Evolutionary conservation across 2,113 vertebrate genomes (phyloP).

Genomic region (Bambusicola thoracicus): DNA sequence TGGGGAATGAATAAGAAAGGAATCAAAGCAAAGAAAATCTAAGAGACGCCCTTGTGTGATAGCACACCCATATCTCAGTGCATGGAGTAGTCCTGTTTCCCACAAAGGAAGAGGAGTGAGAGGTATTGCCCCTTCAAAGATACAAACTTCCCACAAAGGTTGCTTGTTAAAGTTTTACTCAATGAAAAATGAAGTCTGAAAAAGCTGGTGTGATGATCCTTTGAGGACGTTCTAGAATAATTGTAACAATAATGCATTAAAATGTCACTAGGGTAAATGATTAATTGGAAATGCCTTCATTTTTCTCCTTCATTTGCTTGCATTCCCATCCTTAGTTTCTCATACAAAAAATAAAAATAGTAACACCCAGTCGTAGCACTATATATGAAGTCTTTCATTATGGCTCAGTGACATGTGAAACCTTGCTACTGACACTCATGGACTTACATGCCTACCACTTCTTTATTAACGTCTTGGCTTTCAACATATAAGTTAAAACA

Average conservation of each 20-base stretch:
- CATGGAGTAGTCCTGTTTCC: background rate
- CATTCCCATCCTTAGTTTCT: constrained; percentile 41
- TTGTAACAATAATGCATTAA: constrained; percentile 84
- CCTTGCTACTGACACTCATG: constrained; percentile 72
- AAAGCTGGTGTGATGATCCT: constrained; percentile 66
- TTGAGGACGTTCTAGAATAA: constrained; percentile 77
- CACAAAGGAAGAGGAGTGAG: background rate
- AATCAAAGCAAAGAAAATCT: background rate
- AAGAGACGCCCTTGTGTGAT: background rate
- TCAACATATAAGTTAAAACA: constrained; percentile 64
- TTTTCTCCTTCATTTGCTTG: constrained; percentile 75
- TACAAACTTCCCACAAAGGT: constrained; percentile 3
- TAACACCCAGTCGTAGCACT: background rate
- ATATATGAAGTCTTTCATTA: constrained; percentile 69
- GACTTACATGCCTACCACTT: constrained; percentile 66
- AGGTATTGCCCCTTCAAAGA: background rate
- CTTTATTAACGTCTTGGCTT: constrained; percentile 76
- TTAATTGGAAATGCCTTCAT: constrained; percentile 82
- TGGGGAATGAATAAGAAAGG: background rate
- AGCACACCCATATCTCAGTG: background rate
- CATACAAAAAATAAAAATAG: constrained; percentile 67
- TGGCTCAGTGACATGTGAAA: constrained; percentile 68
- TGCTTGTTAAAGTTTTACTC: constrained; percentile 65
- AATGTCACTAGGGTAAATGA: constrained; percentile 76
- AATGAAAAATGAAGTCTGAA: constrained; percentile 79